phyloP scores from a whole-genome alignment of 2,888 invertebrate genomes.

The Drosophila monieri region DNA sequence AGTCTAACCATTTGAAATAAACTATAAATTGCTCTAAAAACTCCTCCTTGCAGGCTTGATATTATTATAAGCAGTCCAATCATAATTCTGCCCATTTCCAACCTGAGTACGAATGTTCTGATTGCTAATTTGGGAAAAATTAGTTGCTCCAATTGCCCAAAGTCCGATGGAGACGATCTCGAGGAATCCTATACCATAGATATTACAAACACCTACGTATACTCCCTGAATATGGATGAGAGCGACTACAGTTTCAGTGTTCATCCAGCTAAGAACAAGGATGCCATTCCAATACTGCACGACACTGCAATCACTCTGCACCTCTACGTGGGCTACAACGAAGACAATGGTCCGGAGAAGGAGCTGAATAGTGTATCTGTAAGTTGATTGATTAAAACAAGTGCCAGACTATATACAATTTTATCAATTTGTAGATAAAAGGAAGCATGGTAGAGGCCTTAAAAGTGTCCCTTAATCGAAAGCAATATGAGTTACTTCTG shows the following conservation, averaged over 20 bases:
- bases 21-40: background rate
- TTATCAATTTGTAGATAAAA: conserved; percentile 84
- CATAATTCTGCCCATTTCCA: conserved; percentile 92
- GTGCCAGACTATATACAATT: too few species aligned
- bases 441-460: conserved; percentile 93
- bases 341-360: conserved; percentile 38
- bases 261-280: conserved; percentile 87
- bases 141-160: conserved; percentile 84
- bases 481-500: conserved; percentile 95
- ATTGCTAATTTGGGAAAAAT: conserved; percentile 97
- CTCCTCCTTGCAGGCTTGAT: conserved; percentile 85
- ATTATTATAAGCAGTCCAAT: conserved; percentile 95
- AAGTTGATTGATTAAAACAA: background rate
- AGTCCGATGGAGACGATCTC: conserved; percentile 23
- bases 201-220: conserved; percentile 94
- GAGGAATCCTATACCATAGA: conserved; percentile 87
- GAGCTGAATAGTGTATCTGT: conserved; percentile 34
- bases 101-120: conserved; percentile 91
- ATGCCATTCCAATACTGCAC: conserved; percentile 94
- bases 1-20: background rate
- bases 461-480: conserved; percentile 92
- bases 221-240: conserved; percentile 88
- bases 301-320: conserved; percentile 92
- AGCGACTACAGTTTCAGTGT: conserved; percentile 83
- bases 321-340: conserved; percentile 55